Evolutionary conservation across 2,888 invertebrate species (phyloP), one percentile per base, ranked within the genome.

Genomic region (Trissoscelio sp.): DNA sequence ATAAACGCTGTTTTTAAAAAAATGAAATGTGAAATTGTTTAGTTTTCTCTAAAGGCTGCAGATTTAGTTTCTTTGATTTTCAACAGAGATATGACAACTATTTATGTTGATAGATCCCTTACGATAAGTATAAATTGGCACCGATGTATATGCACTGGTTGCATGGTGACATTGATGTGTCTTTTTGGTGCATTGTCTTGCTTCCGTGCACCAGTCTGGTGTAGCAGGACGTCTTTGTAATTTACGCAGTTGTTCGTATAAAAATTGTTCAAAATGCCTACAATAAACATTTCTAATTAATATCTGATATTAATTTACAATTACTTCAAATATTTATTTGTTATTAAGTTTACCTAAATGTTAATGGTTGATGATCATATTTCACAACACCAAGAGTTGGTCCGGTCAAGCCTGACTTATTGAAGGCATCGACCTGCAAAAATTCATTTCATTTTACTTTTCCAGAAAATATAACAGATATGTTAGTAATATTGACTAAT

Each of bases 121-220:
- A 91, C 91, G 89, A 85, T 91, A 91, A 24, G 91, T 90, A 81
- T 91, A 91, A 69, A 89, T 88, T 37, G 97, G 97, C 69, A 97
- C 93, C 7, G 96, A 96, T 2, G 97, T 97, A 89, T 97, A 97
- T 22, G 97, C 97, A 90, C 97, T 97, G 7, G 97, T 95, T 1
- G 97, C 97, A 89, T 98, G 97, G 89, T 96, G 95, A 92, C 98
- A 98, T 84, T 97, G 93, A 90, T 97, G 97, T 1, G 97, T 97
- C 88, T 96, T 95, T 85, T 95, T 96, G 11, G 96, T 96, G 90
- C 97, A 98, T 75, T 96, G 93, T 83, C 96, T 93, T 1, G 96
- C 96, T 90, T 96, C 96, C 86, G 95, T 95, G 16, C 92, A 93
- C 90, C 92, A 93, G 85, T 86, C 93, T 84, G 86, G 89, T 0